A percentile compares a stretch with the other conserved stretches of the same genome.
These are phyloP conservation scores for Drosophila ficusphila DNA, from an alignment of 1,140 invertebrate genomes.

Conservation along the genomic window DNA sequence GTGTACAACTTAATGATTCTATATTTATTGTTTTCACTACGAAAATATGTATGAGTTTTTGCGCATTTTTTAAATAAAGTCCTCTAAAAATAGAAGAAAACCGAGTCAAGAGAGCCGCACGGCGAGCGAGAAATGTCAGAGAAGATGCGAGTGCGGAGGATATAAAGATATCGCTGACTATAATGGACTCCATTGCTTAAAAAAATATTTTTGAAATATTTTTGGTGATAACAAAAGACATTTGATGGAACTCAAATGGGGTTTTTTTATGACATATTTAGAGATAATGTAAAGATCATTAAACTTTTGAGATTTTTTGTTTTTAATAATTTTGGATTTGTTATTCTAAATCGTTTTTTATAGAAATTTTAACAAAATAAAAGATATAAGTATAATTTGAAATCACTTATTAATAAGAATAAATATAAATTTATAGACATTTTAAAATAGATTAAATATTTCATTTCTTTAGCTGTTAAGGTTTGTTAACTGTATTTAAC, in stretches of 20 bases:
- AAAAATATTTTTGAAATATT: too few relatives aligned
- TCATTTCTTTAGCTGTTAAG: background rate
- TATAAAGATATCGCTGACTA: conserved; percentile 6
- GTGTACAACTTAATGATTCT: conserved; percentile 84
- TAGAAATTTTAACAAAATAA: too few relatives aligned
- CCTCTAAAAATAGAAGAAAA: conserved; percentile 43
- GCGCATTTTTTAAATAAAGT: conserved; percentile 76
- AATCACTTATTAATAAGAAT: too few relatives aligned
- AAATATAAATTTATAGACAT: too few relatives aligned
- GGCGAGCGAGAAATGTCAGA: conserved; percentile 26
- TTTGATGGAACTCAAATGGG: background rate
- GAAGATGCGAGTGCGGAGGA: conserved; percentile 3
- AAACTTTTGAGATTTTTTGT: too few relatives aligned
- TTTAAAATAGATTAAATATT: background rate
- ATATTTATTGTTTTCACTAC: conserved; percentile 84
- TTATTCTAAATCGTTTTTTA: too few relatives aligned
- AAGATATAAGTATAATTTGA: background rate
- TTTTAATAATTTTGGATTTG: too few relatives aligned
- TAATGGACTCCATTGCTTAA: too few relatives aligned
- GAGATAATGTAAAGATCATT: too few relatives aligned
- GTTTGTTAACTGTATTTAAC: background rate
- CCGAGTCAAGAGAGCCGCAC: conserved; percentile 42
- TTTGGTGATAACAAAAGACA: background rate
- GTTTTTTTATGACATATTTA: too few relatives aligned
- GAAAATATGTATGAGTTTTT: conserved; percentile 83